Conservation (phyloP, 2,888 invertebrate species). For the Drosophila multiciliata region DNA sequence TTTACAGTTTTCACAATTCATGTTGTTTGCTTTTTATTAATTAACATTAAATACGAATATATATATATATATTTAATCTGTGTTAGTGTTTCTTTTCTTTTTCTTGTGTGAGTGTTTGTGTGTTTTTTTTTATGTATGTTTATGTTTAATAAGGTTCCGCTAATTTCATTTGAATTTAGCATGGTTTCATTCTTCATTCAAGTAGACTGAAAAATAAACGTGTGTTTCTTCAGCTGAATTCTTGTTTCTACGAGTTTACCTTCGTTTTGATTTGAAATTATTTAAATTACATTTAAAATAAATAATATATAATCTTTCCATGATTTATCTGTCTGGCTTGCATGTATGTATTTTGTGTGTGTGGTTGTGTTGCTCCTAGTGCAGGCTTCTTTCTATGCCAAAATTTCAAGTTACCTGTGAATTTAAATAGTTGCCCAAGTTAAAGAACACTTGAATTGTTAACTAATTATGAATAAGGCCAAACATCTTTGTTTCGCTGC, state of each 20-base stretch:
- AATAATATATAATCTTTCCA: constrained; percentile 64
- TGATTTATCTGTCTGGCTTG: constrained; percentile 21
- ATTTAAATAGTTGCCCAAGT: constrained; percentile 51
- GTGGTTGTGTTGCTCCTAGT: neutral
- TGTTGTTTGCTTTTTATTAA: constrained; percentile 59
- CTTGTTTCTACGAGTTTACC: constrained; percentile 27
- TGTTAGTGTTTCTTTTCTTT: constrained; percentile 16
- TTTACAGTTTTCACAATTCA: constrained; percentile 61
- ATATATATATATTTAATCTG: constrained; percentile 39
- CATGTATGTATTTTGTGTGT: constrained; percentile 2
- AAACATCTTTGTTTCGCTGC: constrained; percentile 17
- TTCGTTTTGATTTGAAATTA: constrained; percentile 57
- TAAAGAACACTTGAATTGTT: constrained; percentile 39
- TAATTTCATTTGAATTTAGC: constrained; percentile 51
- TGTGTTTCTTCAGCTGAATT: constrained; percentile 21
- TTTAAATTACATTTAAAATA: constrained; percentile 69
- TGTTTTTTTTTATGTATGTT: constrained; percentile 22
- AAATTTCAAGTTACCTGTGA: constrained; percentile 45
- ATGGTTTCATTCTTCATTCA: constrained; percentile 57
- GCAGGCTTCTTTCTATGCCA: constrained; percentile 22
- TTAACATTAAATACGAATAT: constrained; percentile 62
- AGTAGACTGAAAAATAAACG: constrained; percentile 65
- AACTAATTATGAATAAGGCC: constrained; percentile 47
- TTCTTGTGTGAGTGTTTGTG: constrained; percentile 17
- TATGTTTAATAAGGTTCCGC: constrained; percentile 57